Conservation (phyloP, 2,888 invertebrate species). For the Drosophila ustulata region DNA sequence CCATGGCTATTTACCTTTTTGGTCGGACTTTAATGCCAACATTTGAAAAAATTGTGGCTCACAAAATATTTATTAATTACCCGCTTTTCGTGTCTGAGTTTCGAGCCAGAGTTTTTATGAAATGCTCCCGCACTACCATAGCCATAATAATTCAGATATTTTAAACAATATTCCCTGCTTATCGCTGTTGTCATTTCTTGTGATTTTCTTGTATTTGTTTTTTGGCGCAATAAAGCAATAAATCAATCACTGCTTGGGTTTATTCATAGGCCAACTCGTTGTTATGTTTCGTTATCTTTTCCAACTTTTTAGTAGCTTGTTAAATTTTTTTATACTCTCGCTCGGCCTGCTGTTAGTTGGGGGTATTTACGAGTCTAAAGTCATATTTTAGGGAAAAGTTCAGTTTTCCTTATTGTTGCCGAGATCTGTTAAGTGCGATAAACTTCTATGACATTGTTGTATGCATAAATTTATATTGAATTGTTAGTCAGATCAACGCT, state of each 20-base stretch:
- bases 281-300: slow-evolving; percentile 58
- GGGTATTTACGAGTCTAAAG: slow-evolving; percentile 45
- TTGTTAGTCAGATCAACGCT: slow-evolving; percentile 51
- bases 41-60: slow-evolving; percentile 58
- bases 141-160: slow-evolving; percentile 13
- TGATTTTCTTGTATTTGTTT: slow-evolving; percentile 37
- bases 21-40: slow-evolving; percentile 55
- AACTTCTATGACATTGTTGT: slow-evolving; percentile 46
- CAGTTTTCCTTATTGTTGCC: slow-evolving; percentile 20
- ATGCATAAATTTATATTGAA: slow-evolving; percentile 57
- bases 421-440: slow-evolving; percentile 71
- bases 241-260: slow-evolving; percentile 69
- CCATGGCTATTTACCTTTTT: slow-evolving; percentile 65
- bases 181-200: slow-evolving; percentile 59
- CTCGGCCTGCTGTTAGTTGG: slow-evolving; percentile 37
- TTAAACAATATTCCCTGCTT: slow-evolving; percentile 53
- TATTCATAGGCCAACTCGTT: slow-evolving; percentile 28
- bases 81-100: slow-evolving; percentile 34
- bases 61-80: slow-evolving; percentile 79
- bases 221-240: slow-evolving; percentile 76
- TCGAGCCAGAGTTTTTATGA: slow-evolving; percentile 27
- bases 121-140: slow-evolving; percentile 41
- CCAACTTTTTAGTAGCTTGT: slow-evolving; percentile 69
- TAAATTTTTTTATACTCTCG: slow-evolving; percentile 44
- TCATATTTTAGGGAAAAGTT: slow-evolving; percentile 35